A percentile compares a stretch with the other conserved stretches of the same genome.
Conservation (phyloP, 2,113 vertebrate genomes). For the Ibidorhyncha struthersii region DNA sequence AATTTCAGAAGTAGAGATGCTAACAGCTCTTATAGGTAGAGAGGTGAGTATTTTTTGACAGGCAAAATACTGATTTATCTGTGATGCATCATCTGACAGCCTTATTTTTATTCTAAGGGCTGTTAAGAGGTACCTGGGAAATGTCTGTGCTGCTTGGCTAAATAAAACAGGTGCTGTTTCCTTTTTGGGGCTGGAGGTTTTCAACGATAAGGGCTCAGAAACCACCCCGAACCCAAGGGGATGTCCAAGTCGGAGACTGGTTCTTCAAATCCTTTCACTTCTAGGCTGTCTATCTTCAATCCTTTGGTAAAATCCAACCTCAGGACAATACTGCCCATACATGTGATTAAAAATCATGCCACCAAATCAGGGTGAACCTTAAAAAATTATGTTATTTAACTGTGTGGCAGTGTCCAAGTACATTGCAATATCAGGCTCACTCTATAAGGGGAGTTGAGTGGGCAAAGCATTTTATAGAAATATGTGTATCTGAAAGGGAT, state of each 20-base stretch:
- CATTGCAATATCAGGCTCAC: rapidly evolving
- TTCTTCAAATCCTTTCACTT: not conserved
- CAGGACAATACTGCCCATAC: not conserved
- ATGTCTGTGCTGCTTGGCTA: not conserved
- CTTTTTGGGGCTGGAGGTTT: not conserved
- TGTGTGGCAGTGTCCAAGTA: not conserved
- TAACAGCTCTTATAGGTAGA: not conserved
- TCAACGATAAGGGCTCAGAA: not conserved
- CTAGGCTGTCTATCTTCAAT: not conserved
- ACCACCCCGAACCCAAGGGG: not conserved
- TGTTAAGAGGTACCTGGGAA: slow-evolving; percentile 1
- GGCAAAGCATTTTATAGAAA: not conserved
- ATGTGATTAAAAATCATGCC: not conserved
- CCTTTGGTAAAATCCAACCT: not conserved
- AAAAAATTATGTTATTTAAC: not conserved
- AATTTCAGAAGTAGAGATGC: not conserved
- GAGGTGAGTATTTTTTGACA: not conserved
- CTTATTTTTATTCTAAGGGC: not conserved
- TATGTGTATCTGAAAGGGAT: not conserved
- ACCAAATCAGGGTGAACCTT: not conserved
- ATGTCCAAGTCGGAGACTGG: not conserved
- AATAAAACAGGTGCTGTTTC: not conserved
- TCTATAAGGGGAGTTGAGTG: not conserved
- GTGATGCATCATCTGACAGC: not conserved
- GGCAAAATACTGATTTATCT: not conserved